phyloP scores from a whole-genome alignment of 2,888 invertebrate genomes.

The Trissonchulus latispiculum region DNA sequence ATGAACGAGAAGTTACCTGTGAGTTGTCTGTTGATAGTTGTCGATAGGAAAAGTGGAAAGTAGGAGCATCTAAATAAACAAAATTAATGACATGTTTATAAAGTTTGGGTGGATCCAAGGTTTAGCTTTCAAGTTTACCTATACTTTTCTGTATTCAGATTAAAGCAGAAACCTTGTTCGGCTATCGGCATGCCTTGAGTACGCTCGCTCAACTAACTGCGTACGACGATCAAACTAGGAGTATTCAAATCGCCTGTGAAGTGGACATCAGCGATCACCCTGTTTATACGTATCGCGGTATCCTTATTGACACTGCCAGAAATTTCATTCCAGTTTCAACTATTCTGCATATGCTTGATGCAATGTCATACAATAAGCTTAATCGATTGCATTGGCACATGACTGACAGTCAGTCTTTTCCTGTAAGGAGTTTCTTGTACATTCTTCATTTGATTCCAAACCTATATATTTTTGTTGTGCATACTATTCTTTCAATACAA shows the following conservation, averaged over 20 bases:
- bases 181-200: background rate
- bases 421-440: background rate
- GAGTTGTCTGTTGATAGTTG: no score
- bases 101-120: no score
- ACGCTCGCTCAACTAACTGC: background rate
- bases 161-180: background rate
- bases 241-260: background rate
- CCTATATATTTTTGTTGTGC: no score
- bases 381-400: background rate
- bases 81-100: no score
- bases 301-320: background rate
- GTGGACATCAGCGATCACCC: background rate
- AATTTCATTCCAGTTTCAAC: background rate
- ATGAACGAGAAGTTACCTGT: no score
- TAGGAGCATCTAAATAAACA: no score
- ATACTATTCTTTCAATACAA: no score
- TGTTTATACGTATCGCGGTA: background rate
- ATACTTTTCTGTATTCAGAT: no score
- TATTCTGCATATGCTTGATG: background rate
- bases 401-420: background rate
- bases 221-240: background rate
- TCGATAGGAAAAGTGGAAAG: no score
- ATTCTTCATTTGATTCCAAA: no score
- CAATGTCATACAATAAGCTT: background rate
- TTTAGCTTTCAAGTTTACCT: no score